Evolutionary conservation across 1,140 invertebrate species (phyloP).

Genomic region (Saccostrea echinata): DNA sequence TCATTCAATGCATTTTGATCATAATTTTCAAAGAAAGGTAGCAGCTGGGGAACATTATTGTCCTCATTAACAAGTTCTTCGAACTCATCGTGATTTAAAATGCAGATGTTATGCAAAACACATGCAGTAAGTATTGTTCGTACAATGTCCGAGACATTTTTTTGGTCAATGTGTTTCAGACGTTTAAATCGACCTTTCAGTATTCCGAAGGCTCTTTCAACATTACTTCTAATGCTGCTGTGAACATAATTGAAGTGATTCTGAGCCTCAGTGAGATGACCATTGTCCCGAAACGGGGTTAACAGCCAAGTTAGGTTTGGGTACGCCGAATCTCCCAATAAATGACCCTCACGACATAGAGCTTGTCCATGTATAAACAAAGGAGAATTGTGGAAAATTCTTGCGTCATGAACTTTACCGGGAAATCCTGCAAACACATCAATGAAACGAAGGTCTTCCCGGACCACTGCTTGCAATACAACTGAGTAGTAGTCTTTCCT

Average conservation of each 20-base stretch:
- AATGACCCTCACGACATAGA: conserved; percentile 63
- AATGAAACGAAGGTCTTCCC: conserved; percentile 61
- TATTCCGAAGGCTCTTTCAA: conserved; percentile 42
- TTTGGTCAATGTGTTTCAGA: conserved; percentile 40
- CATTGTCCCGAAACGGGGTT: conserved; percentile 73
- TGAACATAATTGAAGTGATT: conserved; percentile 42
- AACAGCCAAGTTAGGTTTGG: conserved; percentile 69
- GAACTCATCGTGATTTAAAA: conserved; percentile 38
- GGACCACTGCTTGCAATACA: conserved; percentile 69
- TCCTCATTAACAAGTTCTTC: conserved; percentile 32
- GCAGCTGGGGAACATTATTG: too few relatives aligned
- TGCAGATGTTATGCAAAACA: conserved; percentile 43
- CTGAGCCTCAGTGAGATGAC: conserved; percentile 48
- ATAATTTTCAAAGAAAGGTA: too few relatives aligned
- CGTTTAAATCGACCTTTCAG: conserved; percentile 44
- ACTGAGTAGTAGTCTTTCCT: conserved; percentile 73
- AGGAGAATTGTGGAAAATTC: conserved; percentile 63
- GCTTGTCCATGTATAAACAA: conserved; percentile 3
- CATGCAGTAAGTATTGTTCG: conserved; percentile 41
- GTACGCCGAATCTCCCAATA: conserved; percentile 75
- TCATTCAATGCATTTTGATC: too few relatives aligned
- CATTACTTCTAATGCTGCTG: conserved; percentile 21
- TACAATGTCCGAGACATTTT: conserved; percentile 2
- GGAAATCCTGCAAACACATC: conserved; percentile 68
- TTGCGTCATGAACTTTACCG: conserved; percentile 69